Evolutionary conservation across 2,888 invertebrate genomes (phyloP).

Genomic region (Slavum lentiscoides): DNA sequence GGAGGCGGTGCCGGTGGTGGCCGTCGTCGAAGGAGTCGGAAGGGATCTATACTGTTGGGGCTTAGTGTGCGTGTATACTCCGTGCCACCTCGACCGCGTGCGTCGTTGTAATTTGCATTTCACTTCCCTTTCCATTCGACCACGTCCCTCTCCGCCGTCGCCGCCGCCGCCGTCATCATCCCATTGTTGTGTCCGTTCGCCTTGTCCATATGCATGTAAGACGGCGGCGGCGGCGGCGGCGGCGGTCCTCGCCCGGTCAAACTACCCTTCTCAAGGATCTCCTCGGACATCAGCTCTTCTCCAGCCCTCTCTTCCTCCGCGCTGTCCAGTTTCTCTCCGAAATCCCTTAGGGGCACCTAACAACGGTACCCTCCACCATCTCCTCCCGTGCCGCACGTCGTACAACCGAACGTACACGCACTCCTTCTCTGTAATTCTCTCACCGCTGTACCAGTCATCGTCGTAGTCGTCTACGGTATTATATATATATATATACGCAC

Average conservation of each 20-base stretch:
- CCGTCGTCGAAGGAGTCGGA: slow-evolving; percentile 47
- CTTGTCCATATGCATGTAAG: slow-evolving; percentile 53
- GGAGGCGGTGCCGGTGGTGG: not conserved
- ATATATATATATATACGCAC: not conserved
- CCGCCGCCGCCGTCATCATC: not conserved
- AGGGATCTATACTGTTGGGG: slow-evolving; percentile 44
- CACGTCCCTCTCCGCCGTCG: too few species aligned
- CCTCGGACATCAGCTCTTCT: slow-evolving; percentile 50
- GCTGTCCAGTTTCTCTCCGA: slow-evolving; percentile 39
- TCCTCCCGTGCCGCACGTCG: not conserved
- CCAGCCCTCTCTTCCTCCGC: not conserved
- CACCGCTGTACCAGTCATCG: not conserved
- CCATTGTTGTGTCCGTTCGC: slow-evolving; percentile 51
- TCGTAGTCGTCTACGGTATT: slow-evolving; percentile 1
- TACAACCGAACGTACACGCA: slow-evolving; percentile 7
- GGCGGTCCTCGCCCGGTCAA: slow-evolving; percentile 49
- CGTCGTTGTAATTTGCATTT: slow-evolving; percentile 55
- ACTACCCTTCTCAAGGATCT: slow-evolving; percentile 54
- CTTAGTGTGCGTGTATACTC: slow-evolving; percentile 34
- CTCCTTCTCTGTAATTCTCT: not conserved
- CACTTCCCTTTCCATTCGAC: slow-evolving; percentile 49
- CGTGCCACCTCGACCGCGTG: slow-evolving; percentile 52
- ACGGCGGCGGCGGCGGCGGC: slow-evolving; percentile 36
- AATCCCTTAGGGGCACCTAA: slow-evolving; percentile 50
- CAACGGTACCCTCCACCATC: slow-evolving; percentile 7